Conservation (phyloP, 1,140 invertebrate genomes). For the Tetranychus urticae region DNA sequence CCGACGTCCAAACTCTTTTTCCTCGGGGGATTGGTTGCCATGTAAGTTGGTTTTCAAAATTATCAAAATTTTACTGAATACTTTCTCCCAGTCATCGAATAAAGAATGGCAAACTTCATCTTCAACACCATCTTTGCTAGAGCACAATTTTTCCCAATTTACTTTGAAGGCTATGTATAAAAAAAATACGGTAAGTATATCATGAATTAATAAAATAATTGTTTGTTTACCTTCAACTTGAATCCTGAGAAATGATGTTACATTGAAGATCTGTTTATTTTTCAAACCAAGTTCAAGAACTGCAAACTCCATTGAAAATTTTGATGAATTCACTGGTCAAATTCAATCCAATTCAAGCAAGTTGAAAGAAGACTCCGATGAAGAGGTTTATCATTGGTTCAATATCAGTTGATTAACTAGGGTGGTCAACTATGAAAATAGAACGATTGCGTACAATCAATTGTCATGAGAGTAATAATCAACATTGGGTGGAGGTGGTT, state of each 20-base stretch:
- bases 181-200: neutral
- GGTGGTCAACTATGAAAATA: no score
- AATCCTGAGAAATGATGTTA: conserved; percentile 21
- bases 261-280: conserved; percentile 21
- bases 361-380: no score
- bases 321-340: no score
- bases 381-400: no score
- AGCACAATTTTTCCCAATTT: neutral
- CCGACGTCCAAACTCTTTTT: neutral
- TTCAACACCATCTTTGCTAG: neutral
- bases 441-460: no score
- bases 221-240: conserved; percentile 18
- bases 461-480: no score
- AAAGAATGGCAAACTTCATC: neutral
- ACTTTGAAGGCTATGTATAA: neutral
- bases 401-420: no score
- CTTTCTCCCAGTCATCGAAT: conserved; percentile 1
- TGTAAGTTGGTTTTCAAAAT: neutral
- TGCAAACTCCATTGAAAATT: conserved; percentile 11
- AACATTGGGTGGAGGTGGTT: no score
- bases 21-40: neutral
- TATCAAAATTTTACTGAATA: neutral
- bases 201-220: neutral
- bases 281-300: conserved; percentile 15
- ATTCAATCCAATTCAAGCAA: no score